Evolutionary conservation across 2,113 vertebrate species (phyloP), one percentile per base, ranked within the genome.

Genomic region (Alligator mississippiensis): DNA sequence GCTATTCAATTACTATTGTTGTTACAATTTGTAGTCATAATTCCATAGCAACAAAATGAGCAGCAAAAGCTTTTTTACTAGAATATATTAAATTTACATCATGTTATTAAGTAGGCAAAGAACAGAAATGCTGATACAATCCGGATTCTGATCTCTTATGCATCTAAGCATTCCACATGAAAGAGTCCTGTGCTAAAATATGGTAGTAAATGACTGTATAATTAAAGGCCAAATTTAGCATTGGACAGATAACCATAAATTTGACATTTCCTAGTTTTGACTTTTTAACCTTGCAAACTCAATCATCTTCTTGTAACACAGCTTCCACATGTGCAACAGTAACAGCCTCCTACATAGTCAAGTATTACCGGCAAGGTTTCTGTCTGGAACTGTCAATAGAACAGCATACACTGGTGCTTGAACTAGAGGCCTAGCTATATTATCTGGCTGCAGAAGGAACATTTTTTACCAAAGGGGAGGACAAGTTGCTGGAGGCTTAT

Each of bases 81-180:
- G 47, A 47, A 47, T 47, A 47, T 47, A 47, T 47, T 47, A 9
- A 47, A 47, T 47, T 47, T 47, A 47, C 7, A 47, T 47, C 47
- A 47, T 47, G 47, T 47, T 47, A 47, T 47, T 47, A 47, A 47
- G 47, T 47, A 47, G 47, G 47, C 47, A 47, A 47, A 47, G 47
- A 47, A 47, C 7, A 47, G 47, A 47, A 47, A 47, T 83, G 25
- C 28, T 93, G 92, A 72, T 57, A 74, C 28, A 74, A 88, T 82
- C 92, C 90, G 38, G 76, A 92, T 81, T 97, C 94, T 91, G 68
- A 22, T 30, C 57, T 90, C 77, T 89, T 60, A 54, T 83, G 85
- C n/a, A 82, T 88, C 88, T 17, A 21, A 92, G 38, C 47, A 47
- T 47, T 47, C 47, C 47, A 47, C 47, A 47, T 47, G 34, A 34